Conservation (phyloP, 2,797 vertebrate genomes). For the Odontamblyopus lacepedii region DNA sequence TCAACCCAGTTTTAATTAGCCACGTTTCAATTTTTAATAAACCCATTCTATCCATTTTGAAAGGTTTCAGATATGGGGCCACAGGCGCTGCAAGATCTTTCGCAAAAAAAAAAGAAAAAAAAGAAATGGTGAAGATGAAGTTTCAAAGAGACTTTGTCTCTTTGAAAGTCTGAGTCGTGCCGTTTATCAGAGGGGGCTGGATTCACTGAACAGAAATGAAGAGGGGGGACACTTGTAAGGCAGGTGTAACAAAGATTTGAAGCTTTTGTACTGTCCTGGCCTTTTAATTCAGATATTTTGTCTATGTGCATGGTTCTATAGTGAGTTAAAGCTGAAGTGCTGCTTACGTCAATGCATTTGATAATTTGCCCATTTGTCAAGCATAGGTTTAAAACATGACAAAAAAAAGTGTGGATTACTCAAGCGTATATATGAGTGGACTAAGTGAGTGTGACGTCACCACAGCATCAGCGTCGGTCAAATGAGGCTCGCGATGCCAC, state of each 20-base stretch:
- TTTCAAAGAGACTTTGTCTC: conserved; percentile 35
- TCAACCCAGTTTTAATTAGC: conserved; percentile 58
- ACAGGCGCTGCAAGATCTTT: conserved; percentile 42
- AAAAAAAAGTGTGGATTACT: too few species aligned
- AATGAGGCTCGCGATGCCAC: too few species aligned
- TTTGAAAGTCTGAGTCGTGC: conserved; percentile 16
- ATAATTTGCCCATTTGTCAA: too few species aligned
- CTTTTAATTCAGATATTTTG: too few species aligned
- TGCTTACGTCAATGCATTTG: too few species aligned
- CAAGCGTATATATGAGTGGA: too few species aligned
- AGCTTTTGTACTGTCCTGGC: not conserved
- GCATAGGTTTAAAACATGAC: too few species aligned
- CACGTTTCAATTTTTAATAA: conserved; percentile 64
- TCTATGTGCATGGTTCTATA: too few species aligned
- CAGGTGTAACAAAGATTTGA: not conserved
- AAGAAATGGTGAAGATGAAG: conserved; percentile 28
- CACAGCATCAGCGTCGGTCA: too few species aligned
- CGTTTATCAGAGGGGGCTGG: conserved; percentile 22
- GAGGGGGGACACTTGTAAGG: not conserved
- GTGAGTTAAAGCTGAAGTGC: too few species aligned
- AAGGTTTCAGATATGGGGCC: conserved; percentile 44
- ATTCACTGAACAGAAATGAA: conserved; percentile 4
- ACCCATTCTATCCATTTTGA: conserved; percentile 45
- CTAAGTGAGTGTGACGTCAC: too few species aligned
- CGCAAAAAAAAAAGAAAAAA: not conserved